A percentile compares a stretch with the other conserved stretches of the same genome.
These are phyloP conservation scores for Chromobotia macracanthus DNA, from an alignment of 2,797 vertebrate genomes.

Conservation along the genomic window DNA sequence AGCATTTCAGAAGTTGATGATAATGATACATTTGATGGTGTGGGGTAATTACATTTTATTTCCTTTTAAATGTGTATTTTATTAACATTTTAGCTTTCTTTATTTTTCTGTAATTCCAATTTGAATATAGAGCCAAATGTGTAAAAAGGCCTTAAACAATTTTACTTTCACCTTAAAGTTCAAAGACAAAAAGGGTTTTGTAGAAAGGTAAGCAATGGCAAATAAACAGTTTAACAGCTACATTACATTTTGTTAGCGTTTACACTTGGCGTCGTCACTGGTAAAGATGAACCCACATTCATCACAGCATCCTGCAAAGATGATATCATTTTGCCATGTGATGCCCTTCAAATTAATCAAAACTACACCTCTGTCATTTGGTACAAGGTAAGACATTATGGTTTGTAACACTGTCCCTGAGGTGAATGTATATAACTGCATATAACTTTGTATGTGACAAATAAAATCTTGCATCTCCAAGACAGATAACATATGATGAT, in stretches of 20 bases:
- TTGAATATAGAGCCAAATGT: no score
- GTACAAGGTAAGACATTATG: slow-evolving; percentile 71
- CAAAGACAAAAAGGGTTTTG: neutral
- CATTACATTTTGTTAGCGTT: slow-evolving; percentile 10
- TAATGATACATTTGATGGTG: neutral
- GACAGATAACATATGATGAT: no score
- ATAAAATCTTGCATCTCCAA: no score
- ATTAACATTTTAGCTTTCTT: neutral
- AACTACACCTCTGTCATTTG: slow-evolving; percentile 65
- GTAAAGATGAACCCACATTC: neutral
- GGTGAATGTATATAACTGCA: no score
- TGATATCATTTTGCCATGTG: slow-evolving; percentile 63
- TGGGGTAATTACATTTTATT: neutral
- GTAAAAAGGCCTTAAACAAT: neutral
- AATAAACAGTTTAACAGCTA: neutral
- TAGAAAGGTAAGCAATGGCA: neutral
- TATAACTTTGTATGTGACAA: no score
- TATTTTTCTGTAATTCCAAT: no score
- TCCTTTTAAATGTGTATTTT: neutral
- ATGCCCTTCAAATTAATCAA: neutral
- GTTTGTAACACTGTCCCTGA: neutral
- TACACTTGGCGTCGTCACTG: neutral
- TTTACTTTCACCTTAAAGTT: neutral
- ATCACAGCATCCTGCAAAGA: slow-evolving; percentile 41
- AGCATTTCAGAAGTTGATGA: neutral